Percentiles rank a stretch among this genome's conserved stretches.
Conservation (phyloP, 2,797 vertebrate species). For the Anas flavirostris region DNA sequence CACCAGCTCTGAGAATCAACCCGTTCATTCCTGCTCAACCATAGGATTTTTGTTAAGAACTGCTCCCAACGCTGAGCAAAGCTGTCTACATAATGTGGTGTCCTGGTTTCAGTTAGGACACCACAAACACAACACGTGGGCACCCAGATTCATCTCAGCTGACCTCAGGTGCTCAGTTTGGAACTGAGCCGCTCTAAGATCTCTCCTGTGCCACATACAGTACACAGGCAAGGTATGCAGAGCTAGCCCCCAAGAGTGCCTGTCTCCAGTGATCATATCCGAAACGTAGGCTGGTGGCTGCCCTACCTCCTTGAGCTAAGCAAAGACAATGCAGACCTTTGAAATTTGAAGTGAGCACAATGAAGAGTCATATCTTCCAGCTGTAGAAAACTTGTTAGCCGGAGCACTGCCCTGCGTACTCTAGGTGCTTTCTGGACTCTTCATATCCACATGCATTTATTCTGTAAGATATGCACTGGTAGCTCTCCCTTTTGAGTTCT, state of each 20-base stretch:
- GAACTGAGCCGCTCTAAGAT: fast-evolving
- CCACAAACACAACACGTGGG: too few species aligned
- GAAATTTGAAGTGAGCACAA: background rate
- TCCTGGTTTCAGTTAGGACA: too few species aligned
- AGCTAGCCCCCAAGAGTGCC: background rate
- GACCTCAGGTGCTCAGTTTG: background rate
- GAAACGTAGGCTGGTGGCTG: background rate
- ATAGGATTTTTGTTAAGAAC: background rate
- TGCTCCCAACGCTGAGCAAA: background rate
- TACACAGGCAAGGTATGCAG: background rate
- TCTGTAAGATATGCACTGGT: background rate
- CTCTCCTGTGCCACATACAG: background rate
- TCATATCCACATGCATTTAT: background rate
- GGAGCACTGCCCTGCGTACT: background rate
- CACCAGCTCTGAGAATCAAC: background rate
- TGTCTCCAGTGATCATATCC: background rate
- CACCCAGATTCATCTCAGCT: fast-evolving
- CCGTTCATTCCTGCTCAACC: background rate
- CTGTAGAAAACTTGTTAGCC: background rate
- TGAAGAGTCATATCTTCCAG: conserved; percentile 1
- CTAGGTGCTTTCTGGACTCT: background rate
- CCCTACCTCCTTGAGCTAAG: background rate
- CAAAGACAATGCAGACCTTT: background rate
- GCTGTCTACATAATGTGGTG: background rate
- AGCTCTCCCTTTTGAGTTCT: background rate